Evolutionary conservation across 2,888 invertebrate genomes (phyloP), one percentile per base, ranked within the genome.

Genomic region (Meta bourneti): DNA sequence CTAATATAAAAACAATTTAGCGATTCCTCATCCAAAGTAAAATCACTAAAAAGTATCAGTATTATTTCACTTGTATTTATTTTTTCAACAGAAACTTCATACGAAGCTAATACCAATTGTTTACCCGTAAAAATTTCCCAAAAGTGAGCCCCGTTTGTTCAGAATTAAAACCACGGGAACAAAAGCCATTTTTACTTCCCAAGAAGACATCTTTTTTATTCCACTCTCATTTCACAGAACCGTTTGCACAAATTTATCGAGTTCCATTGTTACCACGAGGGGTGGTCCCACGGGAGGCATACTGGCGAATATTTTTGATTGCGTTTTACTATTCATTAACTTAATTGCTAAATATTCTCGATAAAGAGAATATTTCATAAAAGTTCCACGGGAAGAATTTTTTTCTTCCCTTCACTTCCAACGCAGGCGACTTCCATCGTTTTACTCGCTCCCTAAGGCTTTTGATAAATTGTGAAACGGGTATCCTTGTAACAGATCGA

Each of bases 311-410:
- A 89, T 87, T 91, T 91, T 91, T 91, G 91, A 91, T 91, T 91
- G 87, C 83, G 72, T 83, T 83, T 91, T 91, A 83, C 87, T 78
- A 91, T 91, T 91, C 91, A 91, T 91, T 91, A 91, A 91, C 54
- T 91, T 91, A 91, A 91, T 91, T 91, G 91, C 91, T 87, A 87
- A 87, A 91, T 91, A 91, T 91, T 91, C 91, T 83, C 87, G 87
- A 87, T 87, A 83, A 91, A 91, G 91, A 78, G 91, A 79, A 91
- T 91, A 91, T 91, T 91, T 91, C 91, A 91, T 91, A 87, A 91
- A 91, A 91, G 82, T 91, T 87, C 71, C 49, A 77, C 11, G 13
- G 61, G 16, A 61, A 61, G 61, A 49, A n/a, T 81, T 85, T 77
- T 78, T 82, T 87, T 91, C 87, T 86, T 81, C 72, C 79, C 49